phyloP scores from a whole-genome alignment of 2,888 invertebrate species.

The Diarsia dahlii region DNA sequence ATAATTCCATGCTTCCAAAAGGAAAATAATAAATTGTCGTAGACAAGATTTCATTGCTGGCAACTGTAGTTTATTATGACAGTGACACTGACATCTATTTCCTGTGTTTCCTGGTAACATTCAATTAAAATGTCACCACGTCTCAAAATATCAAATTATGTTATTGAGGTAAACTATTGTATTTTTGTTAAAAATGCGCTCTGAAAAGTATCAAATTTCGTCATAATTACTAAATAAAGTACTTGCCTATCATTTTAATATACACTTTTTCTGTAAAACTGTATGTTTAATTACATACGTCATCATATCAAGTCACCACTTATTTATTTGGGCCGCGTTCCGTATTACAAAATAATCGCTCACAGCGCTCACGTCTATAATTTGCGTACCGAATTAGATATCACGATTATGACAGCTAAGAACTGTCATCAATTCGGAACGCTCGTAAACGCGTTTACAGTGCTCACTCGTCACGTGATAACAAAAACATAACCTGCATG shows the following conservation, averaged over 20 bases:
- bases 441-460: too few relatives aligned
- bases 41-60: not conserved
- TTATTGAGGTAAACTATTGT: slow-evolving; percentile 92
- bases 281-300: slow-evolving; percentile 76
- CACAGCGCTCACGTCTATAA: too few relatives aligned
- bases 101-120: slow-evolving; percentile 63
- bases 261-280: not conserved
- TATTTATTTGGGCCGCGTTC: too few relatives aligned
- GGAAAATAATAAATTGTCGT: not conserved
- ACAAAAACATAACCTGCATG: too few relatives aligned
- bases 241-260: slow-evolving; percentile 11
- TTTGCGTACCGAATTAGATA: too few relatives aligned
- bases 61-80: slow-evolving; percentile 14
- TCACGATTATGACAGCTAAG: too few relatives aligned
- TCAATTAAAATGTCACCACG: slow-evolving; percentile 92
- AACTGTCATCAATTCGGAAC: too few relatives aligned
- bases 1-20: not conserved
- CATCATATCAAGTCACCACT: slow-evolving; percentile 67
- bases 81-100: slow-evolving; percentile 7
- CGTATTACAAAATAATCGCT: too few relatives aligned
- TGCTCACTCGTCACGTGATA: too few relatives aligned
- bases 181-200: slow-evolving; percentile 58
- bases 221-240: not conserved
- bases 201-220: not conserved
- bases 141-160: slow-evolving; percentile 93